phyloP scores from a whole-genome alignment of 1,140 invertebrate genomes.

The Penaeus chinensis region DNA sequence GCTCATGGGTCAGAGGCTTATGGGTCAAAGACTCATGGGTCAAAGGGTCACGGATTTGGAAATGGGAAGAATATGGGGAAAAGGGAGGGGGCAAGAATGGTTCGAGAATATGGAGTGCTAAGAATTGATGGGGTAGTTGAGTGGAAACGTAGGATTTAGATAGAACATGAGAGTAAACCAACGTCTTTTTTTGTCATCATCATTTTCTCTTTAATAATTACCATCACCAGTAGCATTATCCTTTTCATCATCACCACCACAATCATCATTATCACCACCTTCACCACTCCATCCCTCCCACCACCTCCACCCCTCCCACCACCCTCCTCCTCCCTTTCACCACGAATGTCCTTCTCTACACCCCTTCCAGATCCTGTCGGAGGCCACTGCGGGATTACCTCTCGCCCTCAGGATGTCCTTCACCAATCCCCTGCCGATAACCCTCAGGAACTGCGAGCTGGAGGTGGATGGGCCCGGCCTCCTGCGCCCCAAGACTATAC shows the following conservation, averaged over 20 bases:
- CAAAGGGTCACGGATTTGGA: too few species aligned
- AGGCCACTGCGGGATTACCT: not conserved
- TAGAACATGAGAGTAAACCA: too few species aligned
- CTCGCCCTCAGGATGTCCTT: constrained; percentile 71
- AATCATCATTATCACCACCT: too few species aligned
- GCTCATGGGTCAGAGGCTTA: not conserved
- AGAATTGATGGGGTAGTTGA: not conserved
- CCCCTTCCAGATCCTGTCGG: constrained; percentile 13
- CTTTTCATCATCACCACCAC: not conserved
- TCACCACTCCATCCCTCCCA: too few species aligned
- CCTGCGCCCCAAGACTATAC: constrained; percentile 72
- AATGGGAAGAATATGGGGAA: too few species aligned
- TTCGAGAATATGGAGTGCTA: too few species aligned
- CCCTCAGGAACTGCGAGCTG: constrained; percentile 76
- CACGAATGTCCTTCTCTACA: not conserved
- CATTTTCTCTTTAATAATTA: not conserved
- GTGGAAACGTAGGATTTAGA: not conserved
- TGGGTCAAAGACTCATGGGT: not conserved
- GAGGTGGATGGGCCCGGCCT: constrained; percentile 78
- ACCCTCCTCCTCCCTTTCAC: not conserved
- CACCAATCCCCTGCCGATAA: constrained; percentile 76
- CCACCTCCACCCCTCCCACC: not conserved
- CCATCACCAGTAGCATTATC: not conserved
- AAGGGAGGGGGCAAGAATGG: too few species aligned
- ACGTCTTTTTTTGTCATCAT: not conserved